phyloP scores from a whole-genome alignment of 2,113 vertebrate species.

The Oreochromis tanganicae region DNA sequence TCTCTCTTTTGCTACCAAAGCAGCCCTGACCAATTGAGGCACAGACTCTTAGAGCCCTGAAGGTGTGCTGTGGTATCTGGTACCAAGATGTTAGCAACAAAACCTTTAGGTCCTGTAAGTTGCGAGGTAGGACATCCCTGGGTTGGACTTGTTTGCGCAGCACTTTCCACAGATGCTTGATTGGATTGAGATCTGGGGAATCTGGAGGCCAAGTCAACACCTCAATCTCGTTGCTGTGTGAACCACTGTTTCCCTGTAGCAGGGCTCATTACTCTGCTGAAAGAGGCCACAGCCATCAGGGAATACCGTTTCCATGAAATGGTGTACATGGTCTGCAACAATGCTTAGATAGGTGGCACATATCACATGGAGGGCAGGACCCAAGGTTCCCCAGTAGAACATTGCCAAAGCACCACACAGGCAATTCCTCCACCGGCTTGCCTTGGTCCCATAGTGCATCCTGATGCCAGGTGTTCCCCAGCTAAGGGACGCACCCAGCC shows the following conservation, averaged over 20 bases:
- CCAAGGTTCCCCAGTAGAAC: too few species aligned
- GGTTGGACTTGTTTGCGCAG: not conserved
- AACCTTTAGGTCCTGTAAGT: not conserved
- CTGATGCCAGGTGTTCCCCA: too few species aligned
- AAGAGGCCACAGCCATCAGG: not conserved
- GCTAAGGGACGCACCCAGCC: too few species aligned
- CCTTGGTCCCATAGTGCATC: too few species aligned
- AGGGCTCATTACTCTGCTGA: not conserved
- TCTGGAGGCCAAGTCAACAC: not conserved
- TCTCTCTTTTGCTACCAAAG: not conserved
- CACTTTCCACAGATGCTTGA: not conserved
- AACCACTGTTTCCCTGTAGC: rapidly evolving
- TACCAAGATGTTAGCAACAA: not conserved
- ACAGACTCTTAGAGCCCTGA: not conserved
- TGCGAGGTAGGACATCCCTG: not conserved
- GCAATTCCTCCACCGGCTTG: too few species aligned
- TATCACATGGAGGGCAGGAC: too few species aligned
- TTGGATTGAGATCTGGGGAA: not conserved
- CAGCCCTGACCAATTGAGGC: not conserved
- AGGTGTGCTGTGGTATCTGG: not conserved
- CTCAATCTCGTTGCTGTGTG: not conserved
- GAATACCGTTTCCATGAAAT: not conserved
- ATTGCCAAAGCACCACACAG: too few species aligned
- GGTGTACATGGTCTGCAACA: not conserved
- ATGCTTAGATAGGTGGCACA: not conserved